Percentiles rank a stretch among this genome's conserved stretches.
phyloP scores from a whole-genome alignment of 2,888 invertebrate species.

The Chamaedrilus cognettii region DNA sequence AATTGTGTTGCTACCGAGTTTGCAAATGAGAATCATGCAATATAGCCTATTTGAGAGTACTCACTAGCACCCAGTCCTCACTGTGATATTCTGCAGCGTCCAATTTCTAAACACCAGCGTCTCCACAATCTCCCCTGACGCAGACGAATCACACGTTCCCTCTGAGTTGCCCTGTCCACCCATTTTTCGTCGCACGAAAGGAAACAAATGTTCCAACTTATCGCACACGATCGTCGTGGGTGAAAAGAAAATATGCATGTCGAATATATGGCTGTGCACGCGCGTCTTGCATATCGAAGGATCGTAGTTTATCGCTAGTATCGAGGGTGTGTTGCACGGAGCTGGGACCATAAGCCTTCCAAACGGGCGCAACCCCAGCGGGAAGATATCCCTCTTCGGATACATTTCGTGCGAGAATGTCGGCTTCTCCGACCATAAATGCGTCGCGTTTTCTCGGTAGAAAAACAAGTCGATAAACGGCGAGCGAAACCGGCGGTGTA shows the following conservation, averaged over 20 bases:
- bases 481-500: conserved; percentile 40
- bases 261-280: background rate
- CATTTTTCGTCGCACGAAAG: conserved; percentile 5
- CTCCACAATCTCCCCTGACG: background rate
- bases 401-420: conserved; percentile 13
- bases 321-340: conserved; percentile 28
- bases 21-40: too few relatives aligned
- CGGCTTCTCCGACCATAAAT: conserved; percentile 38
- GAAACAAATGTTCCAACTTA: background rate
- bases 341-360: conserved; percentile 28
- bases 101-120: background rate
- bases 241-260: background rate
- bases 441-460: conserved; percentile 40
- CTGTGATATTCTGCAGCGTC: background rate
- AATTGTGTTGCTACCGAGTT: too few relatives aligned
- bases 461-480: conserved; percentile 47
- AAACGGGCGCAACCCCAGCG: conserved; percentile 33
- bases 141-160: background rate
- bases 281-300: background rate
- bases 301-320: conserved; percentile 27
- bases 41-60: too few relatives aligned
- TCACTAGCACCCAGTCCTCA: background rate
- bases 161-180: too few relatives aligned
- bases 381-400: conserved; percentile 30
- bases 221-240: background rate